Conservation (phyloP, 1,140 invertebrate genomes). For the Bombus sylvicola region DNA sequence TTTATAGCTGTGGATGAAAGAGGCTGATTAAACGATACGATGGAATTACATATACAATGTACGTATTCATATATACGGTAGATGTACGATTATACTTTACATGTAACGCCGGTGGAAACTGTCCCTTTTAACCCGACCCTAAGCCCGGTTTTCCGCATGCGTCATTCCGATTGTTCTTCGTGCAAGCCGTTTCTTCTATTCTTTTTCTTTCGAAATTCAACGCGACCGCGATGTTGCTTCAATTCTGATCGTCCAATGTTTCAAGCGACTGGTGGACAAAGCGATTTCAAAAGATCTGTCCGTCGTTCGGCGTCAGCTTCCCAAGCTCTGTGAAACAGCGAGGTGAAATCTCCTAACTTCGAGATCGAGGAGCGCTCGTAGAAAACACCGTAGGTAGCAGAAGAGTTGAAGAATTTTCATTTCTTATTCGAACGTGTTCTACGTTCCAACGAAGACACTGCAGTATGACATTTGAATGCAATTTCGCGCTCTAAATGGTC, state of each 20-base stretch:
- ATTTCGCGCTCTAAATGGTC: too few species aligned
- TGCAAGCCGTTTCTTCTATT: neutral
- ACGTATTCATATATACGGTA: constrained; percentile 34
- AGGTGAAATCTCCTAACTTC: neutral
- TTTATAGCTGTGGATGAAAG: constrained; percentile 66
- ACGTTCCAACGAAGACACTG: too few species aligned
- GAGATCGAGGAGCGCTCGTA: neutral
- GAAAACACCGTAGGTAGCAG: too few species aligned
- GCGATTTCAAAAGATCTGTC: constrained; percentile 21
- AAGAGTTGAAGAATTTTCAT: too few species aligned
- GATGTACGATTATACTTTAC: constrained; percentile 29
- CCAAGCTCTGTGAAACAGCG: too few species aligned
- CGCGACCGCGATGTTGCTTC: too few species aligned
- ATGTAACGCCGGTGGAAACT: constrained; percentile 9
- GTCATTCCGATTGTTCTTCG: neutral
- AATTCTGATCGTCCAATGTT: neutral
- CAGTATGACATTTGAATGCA: too few species aligned
- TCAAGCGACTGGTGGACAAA: neutral
- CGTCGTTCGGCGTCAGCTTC: neutral
- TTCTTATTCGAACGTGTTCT: too few species aligned
- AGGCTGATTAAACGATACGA: constrained; percentile 71
- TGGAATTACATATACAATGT: constrained; percentile 40
- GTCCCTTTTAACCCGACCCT: neutral
- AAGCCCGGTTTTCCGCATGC: neutral
- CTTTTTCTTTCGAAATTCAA: neutral